Conservation (phyloP, 2,888 invertebrate species). For the Drosophila emarginata region DNA sequence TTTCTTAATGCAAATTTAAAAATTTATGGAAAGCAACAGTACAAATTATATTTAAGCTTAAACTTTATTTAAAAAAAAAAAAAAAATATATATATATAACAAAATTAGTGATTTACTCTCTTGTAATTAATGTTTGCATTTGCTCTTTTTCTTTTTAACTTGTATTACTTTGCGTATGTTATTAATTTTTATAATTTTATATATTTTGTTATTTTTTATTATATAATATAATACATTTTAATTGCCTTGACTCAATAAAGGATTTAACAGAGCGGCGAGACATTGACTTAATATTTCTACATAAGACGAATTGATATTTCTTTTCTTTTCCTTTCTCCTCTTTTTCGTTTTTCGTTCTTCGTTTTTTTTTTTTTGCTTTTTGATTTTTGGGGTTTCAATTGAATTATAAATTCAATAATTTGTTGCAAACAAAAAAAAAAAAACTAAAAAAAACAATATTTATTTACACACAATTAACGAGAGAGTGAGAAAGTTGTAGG, state of each 20-base stretch:
- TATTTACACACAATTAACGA: slow-evolving; percentile 70
- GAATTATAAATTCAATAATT: neutral
- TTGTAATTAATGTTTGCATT: slow-evolving; percentile 21
- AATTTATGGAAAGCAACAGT: slow-evolving; percentile 74
- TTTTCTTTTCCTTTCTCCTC: neutral
- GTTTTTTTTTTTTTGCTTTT: slow-evolving; percentile 9
- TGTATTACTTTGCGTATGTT: slow-evolving; percentile 37
- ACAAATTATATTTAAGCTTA: slow-evolving; percentile 65
- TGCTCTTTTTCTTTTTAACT: slow-evolving; percentile 30
- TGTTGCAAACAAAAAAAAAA: neutral
- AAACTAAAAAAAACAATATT: slow-evolving; percentile 27
- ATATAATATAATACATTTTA: slow-evolving; percentile 60
- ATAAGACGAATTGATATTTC: slow-evolving; percentile 56
- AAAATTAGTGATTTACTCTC: slow-evolving; percentile 1
- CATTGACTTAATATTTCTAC: slow-evolving; percentile 49
- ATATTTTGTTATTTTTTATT: slow-evolving; percentile 54
- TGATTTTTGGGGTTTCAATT: slow-evolving; percentile 34
- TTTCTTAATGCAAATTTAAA: slow-evolving; percentile 68
- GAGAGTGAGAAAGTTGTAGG: slow-evolving; percentile 24
- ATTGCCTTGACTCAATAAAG: slow-evolving; percentile 62
- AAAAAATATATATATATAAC: neutral
- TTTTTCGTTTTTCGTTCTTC: slow-evolving; percentile 31
- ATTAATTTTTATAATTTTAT: slow-evolving; percentile 36
- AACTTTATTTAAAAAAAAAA: slow-evolving; percentile 43
- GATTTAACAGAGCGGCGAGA: slow-evolving; percentile 48